Percentiles rank a stretch among this genome's conserved stretches.
Evolutionary conservation across 2,888 invertebrate genomes (phyloP).

Genomic region (Ernsta delagoae): DNA sequence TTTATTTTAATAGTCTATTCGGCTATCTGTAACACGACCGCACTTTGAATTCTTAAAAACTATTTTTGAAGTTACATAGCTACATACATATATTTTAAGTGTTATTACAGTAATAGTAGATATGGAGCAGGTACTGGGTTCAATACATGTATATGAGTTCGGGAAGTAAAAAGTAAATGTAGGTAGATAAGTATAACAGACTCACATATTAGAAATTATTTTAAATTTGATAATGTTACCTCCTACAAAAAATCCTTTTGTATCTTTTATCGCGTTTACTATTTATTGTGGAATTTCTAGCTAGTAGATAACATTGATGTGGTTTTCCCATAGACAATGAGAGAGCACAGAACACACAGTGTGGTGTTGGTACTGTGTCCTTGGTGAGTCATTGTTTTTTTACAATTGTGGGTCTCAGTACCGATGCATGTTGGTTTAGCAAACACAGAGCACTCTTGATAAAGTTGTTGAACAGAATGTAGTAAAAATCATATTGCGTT

Average conservation of each 20-base stretch:
- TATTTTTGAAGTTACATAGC: neutral
- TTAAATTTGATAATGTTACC: slow-evolving; percentile 2
- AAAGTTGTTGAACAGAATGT: neutral
- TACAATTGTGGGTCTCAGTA: slow-evolving; percentile 30
- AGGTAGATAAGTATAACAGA: neutral
- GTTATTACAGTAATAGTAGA: too few relatives aligned
- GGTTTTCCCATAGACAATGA: slow-evolving; percentile 41
- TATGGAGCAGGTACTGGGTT: too few relatives aligned
- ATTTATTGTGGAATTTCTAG: slow-evolving; percentile 31
- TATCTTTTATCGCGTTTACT: slow-evolving; percentile 36
- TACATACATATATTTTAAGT: too few relatives aligned
- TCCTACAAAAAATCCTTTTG: slow-evolving; percentile 26
- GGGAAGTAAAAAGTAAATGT: slow-evolving; percentile 4
- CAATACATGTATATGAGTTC: too few relatives aligned
- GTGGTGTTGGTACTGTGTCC: slow-evolving; percentile 37
- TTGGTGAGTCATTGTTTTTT: slow-evolving; percentile 39
- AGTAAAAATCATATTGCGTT: too few relatives aligned
- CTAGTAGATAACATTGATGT: slow-evolving; percentile 44
- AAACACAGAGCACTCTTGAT: slow-evolving; percentile 37
- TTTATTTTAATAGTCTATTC: neutral
- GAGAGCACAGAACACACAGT: slow-evolving; percentile 38
- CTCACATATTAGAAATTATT: neutral
- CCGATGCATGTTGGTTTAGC: slow-evolving; percentile 35
- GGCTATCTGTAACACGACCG: too few relatives aligned
- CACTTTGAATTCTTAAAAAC: neutral